Percentiles rank a stretch among this genome's conserved stretches.
Evolutionary conservation across 2,113 vertebrate genomes (phyloP).

Genomic region (Serilophus lunatus): DNA sequence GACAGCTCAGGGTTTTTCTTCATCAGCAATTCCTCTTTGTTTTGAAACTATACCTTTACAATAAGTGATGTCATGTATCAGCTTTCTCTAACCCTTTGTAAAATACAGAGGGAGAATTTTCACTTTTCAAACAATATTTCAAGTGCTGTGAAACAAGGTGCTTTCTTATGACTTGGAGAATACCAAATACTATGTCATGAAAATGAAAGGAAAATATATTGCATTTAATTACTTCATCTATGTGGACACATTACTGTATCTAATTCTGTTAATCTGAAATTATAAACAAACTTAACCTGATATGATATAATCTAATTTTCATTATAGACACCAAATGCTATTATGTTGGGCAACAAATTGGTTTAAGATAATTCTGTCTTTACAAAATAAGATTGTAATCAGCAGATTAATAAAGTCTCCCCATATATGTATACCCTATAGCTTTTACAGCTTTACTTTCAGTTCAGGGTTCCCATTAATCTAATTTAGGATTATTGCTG

Average conservation of each 20-base stretch:
- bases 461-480: not conserved
- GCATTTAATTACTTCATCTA: not conserved
- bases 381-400: conserved; percentile 35
- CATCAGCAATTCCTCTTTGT: not conserved
- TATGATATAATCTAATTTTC: conserved; percentile 16
- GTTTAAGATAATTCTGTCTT: conserved; percentile 43
- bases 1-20: not conserved
- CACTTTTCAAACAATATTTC: not conserved
- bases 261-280: conserved; percentile 30
- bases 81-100: not conserved
- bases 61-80: not conserved
- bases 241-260: not conserved
- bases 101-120: not conserved
- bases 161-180: not conserved
- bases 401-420: conserved; percentile 22
- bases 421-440: not conserved
- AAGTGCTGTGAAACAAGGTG: not conserved
- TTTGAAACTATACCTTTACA: not conserved
- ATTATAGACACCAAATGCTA: conserved; percentile 13
- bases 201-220: not conserved
- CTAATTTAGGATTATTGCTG: conserved; percentile 13
- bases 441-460: conserved; percentile 27
- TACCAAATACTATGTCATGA: not conserved
- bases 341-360: conserved; percentile 24
- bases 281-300: conserved; percentile 21